These are phyloP conservation scores for Tetropium fuscum DNA, from an alignment of 2,888 invertebrate species.

Conservation along the genomic window DNA sequence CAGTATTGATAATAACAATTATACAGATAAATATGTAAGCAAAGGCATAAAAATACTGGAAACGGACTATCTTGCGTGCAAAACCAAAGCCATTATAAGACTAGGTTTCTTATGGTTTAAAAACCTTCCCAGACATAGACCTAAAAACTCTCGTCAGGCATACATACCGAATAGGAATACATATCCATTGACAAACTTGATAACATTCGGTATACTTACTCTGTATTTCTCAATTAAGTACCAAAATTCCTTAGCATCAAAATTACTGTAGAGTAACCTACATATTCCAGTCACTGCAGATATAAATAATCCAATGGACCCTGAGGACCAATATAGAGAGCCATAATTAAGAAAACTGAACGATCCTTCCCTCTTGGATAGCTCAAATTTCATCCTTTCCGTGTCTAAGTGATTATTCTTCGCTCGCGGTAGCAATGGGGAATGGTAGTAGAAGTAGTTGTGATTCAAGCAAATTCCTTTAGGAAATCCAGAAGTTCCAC, in stretches of 20 bases:
- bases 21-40: too few species aligned
- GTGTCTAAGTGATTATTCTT: slow-evolving; percentile 18
- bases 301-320: slow-evolving; percentile 11
- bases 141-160: too few species aligned
- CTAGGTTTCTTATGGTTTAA: too few species aligned
- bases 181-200: too few species aligned
- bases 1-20: too few species aligned
- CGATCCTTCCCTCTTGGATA: slow-evolving; percentile 7
- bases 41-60: too few species aligned
- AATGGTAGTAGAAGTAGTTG: slow-evolving; percentile 27
- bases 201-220: slow-evolving; percentile 3
- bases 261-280: slow-evolving; percentile 17
- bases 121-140: too few species aligned
- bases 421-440: slow-evolving; percentile 8
- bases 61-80: too few species aligned
- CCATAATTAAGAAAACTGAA: slow-evolving; percentile 20
- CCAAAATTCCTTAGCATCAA: slow-evolving; percentile 21
- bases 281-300: slow-evolving; percentile 11
- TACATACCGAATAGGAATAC: too few species aligned
- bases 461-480: slow-evolving; percentile 55
- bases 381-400: slow-evolving; percentile 9
- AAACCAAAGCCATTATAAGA: too few species aligned
- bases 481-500: slow-evolving; percentile 57
- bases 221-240: slow-evolving; percentile 14
- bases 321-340: slow-evolving; percentile 19